A percentile compares a stretch with the other conserved stretches of the same genome.
phyloP scores from a whole-genome alignment of 1,140 invertebrate species.

The Sycophila sp. region DNA sequence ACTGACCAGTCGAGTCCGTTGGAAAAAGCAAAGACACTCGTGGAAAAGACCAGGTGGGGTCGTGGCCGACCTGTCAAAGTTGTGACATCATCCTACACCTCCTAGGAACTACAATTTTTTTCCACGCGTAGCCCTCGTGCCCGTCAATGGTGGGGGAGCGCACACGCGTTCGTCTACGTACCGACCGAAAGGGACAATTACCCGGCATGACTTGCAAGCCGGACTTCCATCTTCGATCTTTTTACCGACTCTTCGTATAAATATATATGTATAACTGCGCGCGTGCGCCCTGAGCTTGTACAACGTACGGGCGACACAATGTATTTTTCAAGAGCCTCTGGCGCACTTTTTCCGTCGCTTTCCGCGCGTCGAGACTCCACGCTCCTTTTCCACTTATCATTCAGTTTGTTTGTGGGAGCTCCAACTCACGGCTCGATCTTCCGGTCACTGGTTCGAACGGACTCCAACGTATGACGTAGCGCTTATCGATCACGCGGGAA shows the following conservation, averaged over 20 bases:
- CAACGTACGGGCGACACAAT: neutral
- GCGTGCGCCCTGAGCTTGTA: neutral
- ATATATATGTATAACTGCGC: neutral
- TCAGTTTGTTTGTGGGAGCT: neutral
- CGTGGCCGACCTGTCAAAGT: conserved; percentile 20
- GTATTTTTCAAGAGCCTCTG: neutral
- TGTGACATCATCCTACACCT: conserved; percentile 35
- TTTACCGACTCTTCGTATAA: neutral
- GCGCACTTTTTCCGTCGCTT: neutral
- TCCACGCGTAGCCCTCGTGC: neutral
- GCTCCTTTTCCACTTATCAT: conserved; percentile 4
- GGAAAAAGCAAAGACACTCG: conserved; percentile 15
- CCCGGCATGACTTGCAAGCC: conserved; percentile 60
- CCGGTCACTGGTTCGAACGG: neutral
- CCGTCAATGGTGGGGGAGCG: neutral
- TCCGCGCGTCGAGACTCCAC: neutral
- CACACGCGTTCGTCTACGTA: neutral
- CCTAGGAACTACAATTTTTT: conserved; percentile 28
- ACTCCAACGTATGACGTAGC: neutral
- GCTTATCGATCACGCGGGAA: conserved; percentile 46
- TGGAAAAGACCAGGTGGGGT: conserved; percentile 37
- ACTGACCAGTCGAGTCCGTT: neutral
- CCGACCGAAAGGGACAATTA: conserved; percentile 54
- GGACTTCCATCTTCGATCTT: neutral
- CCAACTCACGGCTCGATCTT: neutral